A percentile compares a stretch with the other conserved stretches of the same genome.
Conservation (phyloP, 2,888 invertebrate genomes). For the Cheilosia pagana region DNA sequence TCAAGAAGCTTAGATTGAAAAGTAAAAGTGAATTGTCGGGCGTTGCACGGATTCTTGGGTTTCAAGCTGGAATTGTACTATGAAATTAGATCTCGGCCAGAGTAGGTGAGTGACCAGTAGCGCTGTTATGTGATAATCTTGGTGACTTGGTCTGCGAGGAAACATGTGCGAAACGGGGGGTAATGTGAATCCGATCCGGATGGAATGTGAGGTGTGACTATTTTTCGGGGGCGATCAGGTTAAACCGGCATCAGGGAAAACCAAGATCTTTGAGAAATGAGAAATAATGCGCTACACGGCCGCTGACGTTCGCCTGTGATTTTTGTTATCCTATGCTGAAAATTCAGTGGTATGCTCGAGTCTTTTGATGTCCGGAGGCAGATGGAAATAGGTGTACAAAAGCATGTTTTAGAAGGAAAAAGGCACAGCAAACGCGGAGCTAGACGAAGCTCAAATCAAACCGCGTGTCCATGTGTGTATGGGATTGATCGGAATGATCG, state of each 20-base stretch:
- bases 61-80: slow-evolving; percentile 35
- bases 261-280: too few species aligned
- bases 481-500: too few species aligned
- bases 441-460: too few species aligned
- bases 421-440: too few species aligned
- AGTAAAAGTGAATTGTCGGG: slow-evolving; percentile 60
- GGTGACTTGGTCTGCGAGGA: slow-evolving; percentile 3
- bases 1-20: slow-evolving; percentile 52
- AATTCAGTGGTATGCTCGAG: too few species aligned
- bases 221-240: neutral
- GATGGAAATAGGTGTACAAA: too few species aligned
- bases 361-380: too few species aligned
- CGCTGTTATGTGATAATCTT: slow-evolving; percentile 1
- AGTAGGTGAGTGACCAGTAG: slow-evolving; percentile 42
- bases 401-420: too few species aligned
- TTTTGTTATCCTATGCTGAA: too few species aligned
- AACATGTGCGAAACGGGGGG: slow-evolving; percentile 22
- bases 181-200: slow-evolving; percentile 18
- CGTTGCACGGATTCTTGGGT: slow-evolving; percentile 43
- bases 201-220: neutral
- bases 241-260: neutral
- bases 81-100: slow-evolving; percentile 47
- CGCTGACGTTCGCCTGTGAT: too few species aligned
- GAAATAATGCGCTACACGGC: too few species aligned
- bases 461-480: too few species aligned